Percentiles rank a stretch among this genome's conserved stretches.
Evolutionary conservation across 2,113 vertebrate genomes (phyloP).

Genomic region (Trematocara unimaculatum): DNA sequence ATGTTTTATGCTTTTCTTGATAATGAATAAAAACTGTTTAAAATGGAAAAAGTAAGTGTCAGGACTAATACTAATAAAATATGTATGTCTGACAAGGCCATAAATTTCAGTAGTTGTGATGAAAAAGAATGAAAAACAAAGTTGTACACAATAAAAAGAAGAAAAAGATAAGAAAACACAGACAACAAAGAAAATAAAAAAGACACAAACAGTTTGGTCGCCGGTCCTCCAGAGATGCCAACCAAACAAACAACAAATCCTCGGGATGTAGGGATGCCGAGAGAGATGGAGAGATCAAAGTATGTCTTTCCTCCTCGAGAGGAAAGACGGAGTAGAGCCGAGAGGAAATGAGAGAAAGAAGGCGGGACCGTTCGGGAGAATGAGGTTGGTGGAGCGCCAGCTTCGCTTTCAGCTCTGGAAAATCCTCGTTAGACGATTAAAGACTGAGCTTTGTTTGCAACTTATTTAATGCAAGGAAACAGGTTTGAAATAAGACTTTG

Average conservation of each 20-base stretch:
- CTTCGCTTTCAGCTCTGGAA: neutral
- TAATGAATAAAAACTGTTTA: no score
- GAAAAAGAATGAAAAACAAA: no score
- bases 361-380: neutral
- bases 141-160: neutral
- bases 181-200: neutral
- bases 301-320: neutral
- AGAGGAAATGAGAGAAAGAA: neutral
- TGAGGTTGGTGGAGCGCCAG: neutral
- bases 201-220: neutral
- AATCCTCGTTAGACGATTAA: neutral
- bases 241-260: conserved; percentile 23
- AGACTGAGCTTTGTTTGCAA: neutral
- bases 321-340: neutral
- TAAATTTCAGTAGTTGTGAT: no score
- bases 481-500: neutral
- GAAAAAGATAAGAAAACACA: neutral
- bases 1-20: no score
- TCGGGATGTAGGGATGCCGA: neutral
- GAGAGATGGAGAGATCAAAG: conserved; percentile 22
- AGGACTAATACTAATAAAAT: no score
- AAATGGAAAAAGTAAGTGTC: no score
- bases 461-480: neutral
- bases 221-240: neutral
- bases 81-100: no score